Evolutionary conservation across 2,888 invertebrate species (phyloP).

Genomic region (Mechanitis mazaeus): DNA sequence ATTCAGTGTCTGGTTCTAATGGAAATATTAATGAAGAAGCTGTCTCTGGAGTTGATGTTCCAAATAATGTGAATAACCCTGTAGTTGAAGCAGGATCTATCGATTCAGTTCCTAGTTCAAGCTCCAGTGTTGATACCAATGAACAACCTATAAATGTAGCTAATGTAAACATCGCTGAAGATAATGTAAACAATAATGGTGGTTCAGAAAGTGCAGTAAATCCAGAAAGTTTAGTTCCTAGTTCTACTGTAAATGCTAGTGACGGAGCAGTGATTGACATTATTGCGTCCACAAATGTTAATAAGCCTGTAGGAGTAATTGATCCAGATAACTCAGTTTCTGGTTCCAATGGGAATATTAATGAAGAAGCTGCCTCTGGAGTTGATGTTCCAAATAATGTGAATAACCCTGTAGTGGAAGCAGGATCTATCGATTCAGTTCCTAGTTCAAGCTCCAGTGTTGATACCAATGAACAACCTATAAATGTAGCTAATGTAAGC

Average conservation of each 20-base stretch:
- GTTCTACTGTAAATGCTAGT: constrained; percentile 5
- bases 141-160: too few species aligned
- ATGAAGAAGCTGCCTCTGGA: neutral
- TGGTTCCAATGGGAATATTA: neutral
- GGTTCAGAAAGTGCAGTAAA: neutral
- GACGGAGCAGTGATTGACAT: neutral
- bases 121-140: too few species aligned
- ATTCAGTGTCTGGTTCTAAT: neutral
- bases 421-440: constrained; percentile 1
- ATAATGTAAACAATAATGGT: neutral
- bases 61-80: neutral
- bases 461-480: too few species aligned
- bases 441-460: too few species aligned
- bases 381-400: neutral
- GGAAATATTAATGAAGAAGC: neutral
- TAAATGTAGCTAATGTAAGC: too few species aligned
- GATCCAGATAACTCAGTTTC: neutral
- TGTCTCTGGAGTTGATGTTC: neutral
- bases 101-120: neutral
- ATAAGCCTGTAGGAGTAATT: neutral
- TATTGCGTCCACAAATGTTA: neutral
- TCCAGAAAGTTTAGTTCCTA: neutral
- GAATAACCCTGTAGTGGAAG: neutral
- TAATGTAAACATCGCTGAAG: neutral
- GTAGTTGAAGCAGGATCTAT: neutral